Evolutionary conservation across 2,888 invertebrate genomes (phyloP), one percentile per base, ranked within the genome.

Genomic region (Yponomeuta evonymella): DNA sequence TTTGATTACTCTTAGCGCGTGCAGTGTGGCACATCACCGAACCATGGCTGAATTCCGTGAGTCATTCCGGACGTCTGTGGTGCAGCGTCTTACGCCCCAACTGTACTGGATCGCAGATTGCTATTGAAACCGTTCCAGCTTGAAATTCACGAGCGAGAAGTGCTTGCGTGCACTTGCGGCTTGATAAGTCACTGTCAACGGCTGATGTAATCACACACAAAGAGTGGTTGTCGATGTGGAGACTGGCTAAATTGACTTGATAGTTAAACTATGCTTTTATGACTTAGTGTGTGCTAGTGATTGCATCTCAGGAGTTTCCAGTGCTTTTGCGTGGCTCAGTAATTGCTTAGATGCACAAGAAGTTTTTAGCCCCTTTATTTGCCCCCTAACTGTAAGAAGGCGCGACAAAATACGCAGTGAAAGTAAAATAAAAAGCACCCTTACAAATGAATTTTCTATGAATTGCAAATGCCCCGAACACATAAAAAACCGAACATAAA

Each of bases 251-350:
- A 48, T 48, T 68, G 23, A 51, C 68, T 48, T 23, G 68, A 68
- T 68, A 68, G 68, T 68, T 48, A 48, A 51, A 68, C 83, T 83
- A 81, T 84, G 81, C 82, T 81, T 84, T 81, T 81, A 80, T 79
- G 81, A 33, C 43, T 79, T 79, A 75, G 81, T 79, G 79, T 81
- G 79, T 77, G 82, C 81, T 77, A 83, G 81, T 84, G 85, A 87
- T 87, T 87, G 89, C 87, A 82, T 82, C 82, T 80, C 79, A 81
- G 83, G 84, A 87, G 83, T 82, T 86, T 82, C 78, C 82, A 88
- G 85, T 89, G 89, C 88, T 84, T 79, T 79, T 79, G 79, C 76
- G 76, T 29, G 6, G 33, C 29, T 65, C 6, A 65, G 10, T 33
- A 9, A 9, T 5, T 15, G 15, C 12, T 15, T 5, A 15, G 15